Percentiles rank a stretch among this genome's conserved stretches.
These are phyloP conservation scores for Sisyra nigra DNA, from an alignment of 2,888 invertebrate genomes.

Conservation along the genomic window DNA sequence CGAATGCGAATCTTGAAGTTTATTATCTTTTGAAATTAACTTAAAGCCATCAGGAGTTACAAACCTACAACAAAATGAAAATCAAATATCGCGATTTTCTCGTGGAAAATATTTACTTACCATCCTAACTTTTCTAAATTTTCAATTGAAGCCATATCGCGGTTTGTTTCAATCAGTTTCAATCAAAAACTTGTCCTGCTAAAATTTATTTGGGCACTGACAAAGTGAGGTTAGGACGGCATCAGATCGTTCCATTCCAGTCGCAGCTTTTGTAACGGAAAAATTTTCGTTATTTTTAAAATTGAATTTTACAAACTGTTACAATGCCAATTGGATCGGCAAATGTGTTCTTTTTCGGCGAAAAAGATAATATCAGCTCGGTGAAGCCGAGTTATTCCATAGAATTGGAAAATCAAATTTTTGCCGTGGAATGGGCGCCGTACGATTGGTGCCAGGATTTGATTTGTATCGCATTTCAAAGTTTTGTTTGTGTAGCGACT, in stretches of 20 bases:
- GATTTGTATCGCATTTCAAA: constrained; percentile 38
- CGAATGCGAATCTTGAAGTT: constrained; percentile 42
- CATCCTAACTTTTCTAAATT: constrained; percentile 4
- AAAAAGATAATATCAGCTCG: constrained; percentile 14
- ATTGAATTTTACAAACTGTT: too few relatives aligned
- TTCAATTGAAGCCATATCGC: not conserved
- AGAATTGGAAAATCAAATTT: constrained; percentile 34
- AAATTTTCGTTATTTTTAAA: too few relatives aligned
- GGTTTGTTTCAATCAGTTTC: not conserved
- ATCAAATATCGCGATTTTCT: not conserved
- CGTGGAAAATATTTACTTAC: not conserved
- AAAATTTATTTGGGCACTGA: too few relatives aligned
- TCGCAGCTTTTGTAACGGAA: too few relatives aligned
- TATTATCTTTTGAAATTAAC: constrained; percentile 44
- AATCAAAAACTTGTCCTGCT: too few relatives aligned
- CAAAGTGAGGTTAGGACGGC: too few relatives aligned
- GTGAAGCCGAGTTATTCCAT: constrained; percentile 28
- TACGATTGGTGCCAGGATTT: constrained; percentile 49
- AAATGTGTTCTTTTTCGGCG: constrained; percentile 5
- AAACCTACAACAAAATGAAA: constrained; percentile 39
- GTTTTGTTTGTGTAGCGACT: constrained; percentile 37
- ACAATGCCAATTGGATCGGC: not conserved
- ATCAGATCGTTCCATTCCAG: too few relatives aligned
- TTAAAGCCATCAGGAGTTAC: constrained; percentile 55
- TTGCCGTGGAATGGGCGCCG: constrained; percentile 39